phyloP scores from a whole-genome alignment of 2,797 vertebrate genomes.

The Oceanodroma leucorhoa region DNA sequence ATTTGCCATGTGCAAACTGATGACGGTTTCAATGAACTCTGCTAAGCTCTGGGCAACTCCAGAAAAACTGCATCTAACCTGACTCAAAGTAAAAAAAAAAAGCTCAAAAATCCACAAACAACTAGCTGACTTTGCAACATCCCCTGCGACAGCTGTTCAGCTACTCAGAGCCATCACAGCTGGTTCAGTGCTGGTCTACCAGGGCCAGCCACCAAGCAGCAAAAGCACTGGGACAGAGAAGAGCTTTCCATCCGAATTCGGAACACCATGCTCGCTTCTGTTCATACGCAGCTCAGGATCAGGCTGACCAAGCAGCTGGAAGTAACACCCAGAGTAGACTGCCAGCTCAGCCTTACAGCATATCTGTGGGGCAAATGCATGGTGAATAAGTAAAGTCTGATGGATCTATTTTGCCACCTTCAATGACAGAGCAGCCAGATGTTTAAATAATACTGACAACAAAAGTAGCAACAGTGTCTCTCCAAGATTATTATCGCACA shows the following conservation, averaged over 20 bases:
- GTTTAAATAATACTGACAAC: background rate
- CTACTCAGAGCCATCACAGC: background rate
- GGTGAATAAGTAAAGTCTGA: background rate
- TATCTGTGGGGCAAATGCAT: background rate
- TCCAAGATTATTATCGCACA: background rate
- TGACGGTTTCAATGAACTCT: background rate
- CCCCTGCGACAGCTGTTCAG: background rate
- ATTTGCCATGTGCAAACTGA: background rate
- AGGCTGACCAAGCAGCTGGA: background rate
- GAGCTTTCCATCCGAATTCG: background rate
- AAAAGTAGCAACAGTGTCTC: background rate
- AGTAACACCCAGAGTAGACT: background rate
- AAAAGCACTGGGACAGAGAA: background rate
- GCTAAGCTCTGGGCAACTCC: background rate
- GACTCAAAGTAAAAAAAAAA: background rate
- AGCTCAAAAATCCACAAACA: background rate
- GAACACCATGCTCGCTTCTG: background rate
- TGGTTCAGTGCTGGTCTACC: background rate
- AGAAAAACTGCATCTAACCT: background rate
- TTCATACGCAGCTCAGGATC: background rate
- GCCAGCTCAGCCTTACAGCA: background rate
- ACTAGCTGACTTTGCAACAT: background rate
- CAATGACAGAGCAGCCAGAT: background rate
- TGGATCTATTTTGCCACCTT: background rate
- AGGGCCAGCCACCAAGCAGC: background rate